These are phyloP conservation scores for Drosophila melanosoma DNA, from an alignment of 2,888 invertebrate genomes.

Conservation along the genomic window DNA sequence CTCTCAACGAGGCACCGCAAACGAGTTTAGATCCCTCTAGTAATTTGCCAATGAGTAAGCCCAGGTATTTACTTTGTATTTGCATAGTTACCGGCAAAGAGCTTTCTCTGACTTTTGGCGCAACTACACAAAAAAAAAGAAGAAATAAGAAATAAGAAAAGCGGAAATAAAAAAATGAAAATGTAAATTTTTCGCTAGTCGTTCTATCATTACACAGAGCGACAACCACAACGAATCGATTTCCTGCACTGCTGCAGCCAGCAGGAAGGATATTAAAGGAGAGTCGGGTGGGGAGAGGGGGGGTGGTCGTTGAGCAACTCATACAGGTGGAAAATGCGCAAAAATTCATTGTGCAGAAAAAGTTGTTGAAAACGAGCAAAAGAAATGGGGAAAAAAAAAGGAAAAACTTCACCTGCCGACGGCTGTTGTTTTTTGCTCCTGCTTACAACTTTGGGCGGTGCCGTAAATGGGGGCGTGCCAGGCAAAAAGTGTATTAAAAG, in stretches of 20 bases:
- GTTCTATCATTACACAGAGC: conserved; percentile 59
- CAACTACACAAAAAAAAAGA: conserved; percentile 20
- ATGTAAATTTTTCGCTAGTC: conserved; percentile 45
- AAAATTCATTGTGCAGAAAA: conserved; percentile 81
- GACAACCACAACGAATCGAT: conserved; percentile 77
- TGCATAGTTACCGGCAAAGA: conserved; percentile 64
- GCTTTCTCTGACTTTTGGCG: conserved; percentile 50
- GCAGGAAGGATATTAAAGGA: not conserved
- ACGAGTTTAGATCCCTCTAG: not conserved
- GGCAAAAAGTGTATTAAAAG: conserved; percentile 77
- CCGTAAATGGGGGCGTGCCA: conserved; percentile 32
- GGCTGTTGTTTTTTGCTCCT: conserved; percentile 67
- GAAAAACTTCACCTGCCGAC: conserved; percentile 61
- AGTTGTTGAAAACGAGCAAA: conserved; percentile 49
- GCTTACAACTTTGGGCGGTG: conserved; percentile 18
- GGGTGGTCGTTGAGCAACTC: conserved; percentile 41
- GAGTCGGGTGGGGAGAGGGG: not conserved
- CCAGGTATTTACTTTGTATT: conserved; percentile 57
- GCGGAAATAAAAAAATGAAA: conserved; percentile 8
- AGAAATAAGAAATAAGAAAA: conserved; percentile 18
- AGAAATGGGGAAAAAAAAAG: conserved; percentile 17
- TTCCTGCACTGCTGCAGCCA: conserved; percentile 47
- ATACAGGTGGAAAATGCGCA: conserved; percentile 81
- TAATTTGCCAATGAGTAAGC: conserved; percentile 65
- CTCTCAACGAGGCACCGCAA: not conserved